These are phyloP conservation scores for Oreotrochilus melanogaster DNA, from an alignment of 2,113 vertebrate genomes.

Conservation along the genomic window DNA sequence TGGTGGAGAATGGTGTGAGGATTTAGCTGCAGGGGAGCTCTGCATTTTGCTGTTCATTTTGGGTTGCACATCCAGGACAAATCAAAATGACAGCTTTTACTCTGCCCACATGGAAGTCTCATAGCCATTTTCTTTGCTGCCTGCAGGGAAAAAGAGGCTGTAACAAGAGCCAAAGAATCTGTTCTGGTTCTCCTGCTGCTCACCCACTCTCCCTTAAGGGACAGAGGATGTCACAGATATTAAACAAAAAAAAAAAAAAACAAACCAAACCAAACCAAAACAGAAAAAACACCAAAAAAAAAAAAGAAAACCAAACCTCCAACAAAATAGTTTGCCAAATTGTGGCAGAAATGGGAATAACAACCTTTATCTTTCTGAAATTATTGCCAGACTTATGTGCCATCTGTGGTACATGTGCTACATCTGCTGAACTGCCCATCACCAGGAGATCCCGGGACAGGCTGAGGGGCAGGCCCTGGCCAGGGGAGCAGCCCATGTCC, in stretches of 20 bases:
- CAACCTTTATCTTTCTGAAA: background rate
- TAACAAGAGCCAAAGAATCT: background rate
- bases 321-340: background rate
- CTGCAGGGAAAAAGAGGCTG: background rate
- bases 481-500: background rate
- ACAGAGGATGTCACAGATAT: background rate
- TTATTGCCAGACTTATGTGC: background rate
- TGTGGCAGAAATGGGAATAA: background rate
- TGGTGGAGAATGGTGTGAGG: background rate
- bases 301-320: rapidly evolving
- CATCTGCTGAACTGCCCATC: background rate
- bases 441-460: background rate
- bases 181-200: background rate
- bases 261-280: too few relatives aligned
- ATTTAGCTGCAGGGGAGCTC: background rate
- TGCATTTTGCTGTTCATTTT: background rate
- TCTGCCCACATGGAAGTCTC: background rate
- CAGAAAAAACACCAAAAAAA: too few relatives aligned
- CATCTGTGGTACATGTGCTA: rapidly evolving
- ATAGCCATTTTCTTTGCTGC: background rate
- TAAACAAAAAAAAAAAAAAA: too few relatives aligned
- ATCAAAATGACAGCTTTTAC: slow-evolving; percentile 12
- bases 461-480: background rate
- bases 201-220: background rate
- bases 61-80: background rate